phyloP scores from a whole-genome alignment of 2,888 invertebrate species.

The Junonia oenone region DNA sequence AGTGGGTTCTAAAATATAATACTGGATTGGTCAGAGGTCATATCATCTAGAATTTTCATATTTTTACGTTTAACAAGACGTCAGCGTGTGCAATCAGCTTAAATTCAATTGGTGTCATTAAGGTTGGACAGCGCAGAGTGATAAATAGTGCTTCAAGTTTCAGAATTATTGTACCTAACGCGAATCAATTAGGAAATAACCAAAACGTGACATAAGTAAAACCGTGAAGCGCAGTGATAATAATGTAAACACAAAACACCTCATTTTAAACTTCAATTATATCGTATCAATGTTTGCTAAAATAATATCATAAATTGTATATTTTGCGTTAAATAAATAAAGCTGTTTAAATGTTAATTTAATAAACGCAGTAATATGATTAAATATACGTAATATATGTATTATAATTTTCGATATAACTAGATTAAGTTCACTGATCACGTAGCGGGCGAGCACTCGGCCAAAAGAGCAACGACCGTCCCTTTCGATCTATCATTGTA shows the following conservation, averaged over 20 bases:
- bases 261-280: neutral
- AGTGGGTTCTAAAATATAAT: too few species aligned
- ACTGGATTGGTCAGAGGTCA: too few species aligned
- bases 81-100: too few species aligned
- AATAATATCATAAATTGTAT: neutral
- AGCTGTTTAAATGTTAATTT: neutral
- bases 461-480: slow-evolving; percentile 59
- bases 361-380: slow-evolving; percentile 19
- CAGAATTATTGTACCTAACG: too few species aligned
- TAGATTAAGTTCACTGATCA: slow-evolving; percentile 37
- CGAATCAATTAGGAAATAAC: too few species aligned
- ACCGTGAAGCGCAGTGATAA: neutral
- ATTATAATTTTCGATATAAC: slow-evolving; percentile 27
- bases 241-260: neutral
- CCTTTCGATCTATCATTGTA: slow-evolving; percentile 44
- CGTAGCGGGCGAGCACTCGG: slow-evolving; percentile 40
- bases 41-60: too few species aligned
- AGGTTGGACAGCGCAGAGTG: too few species aligned
- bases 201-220: too few species aligned
- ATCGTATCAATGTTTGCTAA: slow-evolving; percentile 3
- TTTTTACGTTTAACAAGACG: too few species aligned
- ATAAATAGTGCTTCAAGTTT: too few species aligned
- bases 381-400: slow-evolving; percentile 2
- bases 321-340: neutral
- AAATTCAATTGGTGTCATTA: too few species aligned